Evolutionary conservation across 2,797 vertebrate species (phyloP), one percentile per base, ranked within the genome.

Genomic region (Muscicapa striata): DNA sequence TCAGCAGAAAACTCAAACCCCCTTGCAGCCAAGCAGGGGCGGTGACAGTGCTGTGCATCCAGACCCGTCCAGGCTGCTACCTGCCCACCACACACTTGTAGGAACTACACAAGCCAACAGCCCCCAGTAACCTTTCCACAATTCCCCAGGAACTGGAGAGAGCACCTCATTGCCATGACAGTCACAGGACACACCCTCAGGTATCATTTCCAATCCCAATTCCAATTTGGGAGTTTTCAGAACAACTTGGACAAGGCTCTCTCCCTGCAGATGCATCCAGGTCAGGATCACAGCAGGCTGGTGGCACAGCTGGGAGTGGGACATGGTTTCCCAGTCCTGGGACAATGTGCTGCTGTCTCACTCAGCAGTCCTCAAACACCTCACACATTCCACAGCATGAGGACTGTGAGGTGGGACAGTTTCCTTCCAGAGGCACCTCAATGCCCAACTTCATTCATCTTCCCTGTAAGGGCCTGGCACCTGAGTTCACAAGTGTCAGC

Each of bases 261-360:
- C 88, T 22, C 38, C 46, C 51, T 68, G 40, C 29, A 58, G 89
- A 58, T 75, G 82, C 11, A 3, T 20, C 72, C 61, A 75, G 82
- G 64, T 78, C 79, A 91, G 72, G 76, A 72, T 80, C 72, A 70
- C 61, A 91, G 84, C 1, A 0, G 32, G 54, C 5, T 1, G 3
- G 34, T 67, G 61, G 62, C 69, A 75, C 62, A 95, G 79, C 82
- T 92, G 76, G 66, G 54, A 90, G 34, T 1, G 5, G 34, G 52
- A 62, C 38, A 9, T 1, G 1, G 30, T 51, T 84, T 75, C 36
- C 54, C 43, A 78, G 27, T 21, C 26, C n/a, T 1, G 0, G 40
- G 51, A 92, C 66, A 84, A 85, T 1, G 14, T 51, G 73, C 82
- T 93, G 69, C 82, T 93, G 82, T 69, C 73, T 89, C 75, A 16